Base-by-base conservation (phyloP, 2,888 invertebrate species). In the Cosmopolites sordidus region DNA sequence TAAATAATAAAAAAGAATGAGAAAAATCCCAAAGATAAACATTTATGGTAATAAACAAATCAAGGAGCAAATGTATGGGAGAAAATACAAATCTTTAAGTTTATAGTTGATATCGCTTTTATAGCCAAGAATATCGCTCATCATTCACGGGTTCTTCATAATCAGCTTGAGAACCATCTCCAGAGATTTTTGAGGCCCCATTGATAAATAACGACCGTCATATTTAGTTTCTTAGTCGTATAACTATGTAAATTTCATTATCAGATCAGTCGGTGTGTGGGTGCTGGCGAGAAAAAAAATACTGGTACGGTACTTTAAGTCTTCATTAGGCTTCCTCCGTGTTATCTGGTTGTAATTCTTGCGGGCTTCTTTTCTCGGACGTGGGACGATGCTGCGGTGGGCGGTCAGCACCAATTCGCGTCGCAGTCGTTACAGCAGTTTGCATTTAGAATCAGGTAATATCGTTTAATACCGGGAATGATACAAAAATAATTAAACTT, bases 301-400 rank as follows among this genome's bases (percentile, higher is more conserved):
- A 42, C 42, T 51, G 56, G 51, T 56, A 56, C 51, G 56, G 56
- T 51, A 56, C 51, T 56, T 55, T 51, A 56, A 56, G 56, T 56
- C 56, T 56, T 56, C 56, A 56, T 56, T 56, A 56, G 46, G 56
- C 56, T 51, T 56, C 56, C 51, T 56, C 51, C 56, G 48, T 56
- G 56, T 56, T 56, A 56, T 56, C 56, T 56, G 56, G 48, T 51
- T 56, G 56, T 56, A 56, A 56, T 48, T 51, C 51, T 51, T 51
- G 40, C 51, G 48, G 48, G 51, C 51, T 44, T 51, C 56, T 48
- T 33, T 51, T 12, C 33, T 18, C 12, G 22, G 2, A 22, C 42
- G 56, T 51, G 56, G 51, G 51, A 18, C 14, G 56, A 48, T 40
- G 51, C 51, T 51, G 44, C 56, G 43, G 56, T 56, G 56, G 56